Evolutionary conservation across 2,888 invertebrate species (phyloP).

Genomic region (Coremacera marginata): DNA sequence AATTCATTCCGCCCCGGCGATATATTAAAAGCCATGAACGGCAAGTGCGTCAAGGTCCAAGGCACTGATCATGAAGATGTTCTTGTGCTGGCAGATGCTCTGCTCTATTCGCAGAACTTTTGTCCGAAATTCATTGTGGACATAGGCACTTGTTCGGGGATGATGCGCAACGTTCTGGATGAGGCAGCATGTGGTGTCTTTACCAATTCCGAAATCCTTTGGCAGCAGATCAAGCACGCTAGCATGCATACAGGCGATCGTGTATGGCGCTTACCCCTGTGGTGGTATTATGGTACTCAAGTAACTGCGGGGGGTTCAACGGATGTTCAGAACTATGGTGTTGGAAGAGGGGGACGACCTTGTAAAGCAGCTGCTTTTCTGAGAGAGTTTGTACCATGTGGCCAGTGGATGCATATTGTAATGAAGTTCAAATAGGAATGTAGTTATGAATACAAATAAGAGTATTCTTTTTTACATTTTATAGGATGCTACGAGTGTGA

Average conservation of each 20-base stretch:
- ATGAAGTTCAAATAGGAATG: slow-evolving; percentile 41
- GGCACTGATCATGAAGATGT: slow-evolving; percentile 83
- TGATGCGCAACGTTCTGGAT: slow-evolving; percentile 74
- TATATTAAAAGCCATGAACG: slow-evolving; percentile 79
- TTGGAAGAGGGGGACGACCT: slow-evolving; percentile 71
- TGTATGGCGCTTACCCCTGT: slow-evolving; percentile 87
- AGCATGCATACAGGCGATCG: slow-evolving; percentile 81
- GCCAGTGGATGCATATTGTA: slow-evolving; percentile 82
- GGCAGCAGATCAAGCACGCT: slow-evolving; percentile 77
- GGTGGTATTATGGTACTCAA: slow-evolving; percentile 78
- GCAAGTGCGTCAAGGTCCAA: slow-evolving; percentile 80
- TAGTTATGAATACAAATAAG: neutral
- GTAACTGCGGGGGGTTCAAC: slow-evolving; percentile 70
- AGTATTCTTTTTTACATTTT: slow-evolving; percentile 10
- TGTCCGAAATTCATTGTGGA: slow-evolving; percentile 80
- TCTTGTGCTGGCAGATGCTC: slow-evolving; percentile 82
- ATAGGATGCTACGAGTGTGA: slow-evolving; percentile 79
- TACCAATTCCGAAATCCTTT: slow-evolving; percentile 79
- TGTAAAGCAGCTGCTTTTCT: slow-evolving; percentile 86
- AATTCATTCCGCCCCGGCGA: slow-evolving; percentile 83
- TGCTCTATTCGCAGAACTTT: slow-evolving; percentile 81
- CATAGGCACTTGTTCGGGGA: slow-evolving; percentile 78
- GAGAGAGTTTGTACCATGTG: slow-evolving; percentile 78
- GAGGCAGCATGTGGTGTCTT: slow-evolving; percentile 79
- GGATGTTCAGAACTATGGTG: slow-evolving; percentile 71